Evolutionary conservation across 2,113 vertebrate genomes (phyloP).

Genomic region (Centropus bengalensis): DNA sequence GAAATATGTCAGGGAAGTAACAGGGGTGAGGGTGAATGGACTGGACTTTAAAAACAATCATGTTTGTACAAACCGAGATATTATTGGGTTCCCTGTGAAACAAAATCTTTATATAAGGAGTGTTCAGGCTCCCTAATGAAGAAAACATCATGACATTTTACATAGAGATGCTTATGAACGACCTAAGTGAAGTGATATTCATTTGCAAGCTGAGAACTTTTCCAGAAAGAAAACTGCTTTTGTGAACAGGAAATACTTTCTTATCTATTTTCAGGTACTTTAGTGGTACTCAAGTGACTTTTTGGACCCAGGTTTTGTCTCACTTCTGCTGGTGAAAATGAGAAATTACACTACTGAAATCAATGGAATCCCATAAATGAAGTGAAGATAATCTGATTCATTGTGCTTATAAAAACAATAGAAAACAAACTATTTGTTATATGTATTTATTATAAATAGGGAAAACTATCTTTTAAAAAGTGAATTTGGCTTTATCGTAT

Average conservation of each 20-base stretch:
- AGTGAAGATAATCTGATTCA: background rate
- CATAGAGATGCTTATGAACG: background rate
- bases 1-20: constrained; percentile 5
- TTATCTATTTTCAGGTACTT: background rate
- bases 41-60: background rate
- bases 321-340: background rate
- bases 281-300: background rate
- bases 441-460: background rate
- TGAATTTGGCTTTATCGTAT: background rate
- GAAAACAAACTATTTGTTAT: background rate
- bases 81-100: background rate
- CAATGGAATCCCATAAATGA: background rate
- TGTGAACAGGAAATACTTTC: background rate
- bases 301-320: background rate
- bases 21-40: background rate
- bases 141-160: background rate
- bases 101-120: background rate
- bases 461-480: background rate
- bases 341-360: background rate
- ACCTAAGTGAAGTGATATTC: background rate
- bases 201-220: background rate
- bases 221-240: background rate
- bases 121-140: background rate
- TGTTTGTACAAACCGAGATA: background rate
- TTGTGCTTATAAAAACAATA: background rate